Evolutionary conservation across 2,797 vertebrate species (phyloP).

Genomic region (Rhabdomys pumilio): DNA sequence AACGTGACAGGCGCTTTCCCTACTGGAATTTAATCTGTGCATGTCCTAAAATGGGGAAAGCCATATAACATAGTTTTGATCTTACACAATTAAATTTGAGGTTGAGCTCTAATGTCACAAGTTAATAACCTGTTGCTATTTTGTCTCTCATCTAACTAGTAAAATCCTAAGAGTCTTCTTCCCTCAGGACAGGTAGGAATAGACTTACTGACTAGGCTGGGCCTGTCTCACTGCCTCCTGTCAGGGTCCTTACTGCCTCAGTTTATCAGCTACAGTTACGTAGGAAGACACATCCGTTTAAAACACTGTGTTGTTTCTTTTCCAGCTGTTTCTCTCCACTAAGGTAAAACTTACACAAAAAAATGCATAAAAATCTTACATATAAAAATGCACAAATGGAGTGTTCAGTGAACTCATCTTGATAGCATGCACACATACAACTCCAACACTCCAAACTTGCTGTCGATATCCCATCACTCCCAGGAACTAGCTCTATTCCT

Average conservation of each 20-base stretch:
- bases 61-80: not conserved
- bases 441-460: not conserved
- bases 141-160: slow-evolving; percentile 37
- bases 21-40: slow-evolving; percentile 42
- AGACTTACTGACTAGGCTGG: slow-evolving; percentile 6
- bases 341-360: not conserved
- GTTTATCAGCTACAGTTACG: slow-evolving; percentile 10
- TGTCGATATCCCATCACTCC: not conserved
- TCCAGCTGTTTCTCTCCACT: not conserved
- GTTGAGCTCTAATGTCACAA: not conserved
- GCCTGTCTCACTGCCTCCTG: slow-evolving; percentile 2
- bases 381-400: not conserved
- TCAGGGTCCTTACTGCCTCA: not conserved
- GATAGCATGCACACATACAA: not conserved
- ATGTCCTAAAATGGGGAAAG: slow-evolving; percentile 58
- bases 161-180: slow-evolving; percentile 45
- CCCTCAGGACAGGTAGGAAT: not conserved
- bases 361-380: not conserved
- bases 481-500: not conserved
- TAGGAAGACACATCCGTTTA: slow-evolving; percentile 29
- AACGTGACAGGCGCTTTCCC: slow-evolving; percentile 53
- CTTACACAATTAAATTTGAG: not conserved
- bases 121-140: not conserved
- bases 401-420: not conserved
- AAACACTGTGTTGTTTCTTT: not conserved